Evolutionary conservation across 2,113 vertebrate genomes (phyloP), one percentile per base, ranked within the genome.

Genomic region (Alectura lathami): DNA sequence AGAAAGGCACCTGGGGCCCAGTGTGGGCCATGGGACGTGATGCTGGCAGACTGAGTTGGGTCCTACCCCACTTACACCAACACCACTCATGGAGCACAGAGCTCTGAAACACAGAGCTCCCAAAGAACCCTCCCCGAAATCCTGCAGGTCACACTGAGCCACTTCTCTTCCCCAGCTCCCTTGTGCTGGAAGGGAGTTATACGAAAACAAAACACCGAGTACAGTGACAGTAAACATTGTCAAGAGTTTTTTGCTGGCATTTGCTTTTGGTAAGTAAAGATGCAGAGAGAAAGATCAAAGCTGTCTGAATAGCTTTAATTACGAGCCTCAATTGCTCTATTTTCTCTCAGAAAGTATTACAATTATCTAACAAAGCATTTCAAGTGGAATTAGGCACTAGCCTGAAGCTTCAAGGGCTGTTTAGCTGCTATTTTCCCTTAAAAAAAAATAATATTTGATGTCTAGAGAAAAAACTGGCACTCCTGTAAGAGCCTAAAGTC

Each of bases 231-330:
- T 43, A 83, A 87, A 88, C 72, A 60, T 64, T 79, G 60, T 57
- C 87, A 67, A 26, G 67, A 80, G 42, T 36, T 86, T 78, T 53
- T 87, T 4, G 0, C 11, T 82, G 76, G 54, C 72, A 43, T 91
- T 94, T 88, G 73, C 27, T 50, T 74, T 78, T 70, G 36, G 47
- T 68, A 60, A 88, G 50, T 32, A 84, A 88, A 79, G 53, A 91
- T 67, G 73, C 45, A 51, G 79, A 81, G 36, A 47, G 73, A 76
- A 91, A 86, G 89, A 96, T 96, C 94, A 96, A 95, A 93, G 92
- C 76, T 80, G 80, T 51, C 64, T 89, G 93, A 87, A 86, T 81
- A 75, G 91, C 92, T 94, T 96, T 96, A 93, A 97, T 93, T 91
- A 92, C 9, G 7, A 89, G 72, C 68, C 53, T 93, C 51, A 51